Evolutionary conservation across 2,113 vertebrate genomes (phyloP).

Genomic region (Cariama cristata): DNA sequence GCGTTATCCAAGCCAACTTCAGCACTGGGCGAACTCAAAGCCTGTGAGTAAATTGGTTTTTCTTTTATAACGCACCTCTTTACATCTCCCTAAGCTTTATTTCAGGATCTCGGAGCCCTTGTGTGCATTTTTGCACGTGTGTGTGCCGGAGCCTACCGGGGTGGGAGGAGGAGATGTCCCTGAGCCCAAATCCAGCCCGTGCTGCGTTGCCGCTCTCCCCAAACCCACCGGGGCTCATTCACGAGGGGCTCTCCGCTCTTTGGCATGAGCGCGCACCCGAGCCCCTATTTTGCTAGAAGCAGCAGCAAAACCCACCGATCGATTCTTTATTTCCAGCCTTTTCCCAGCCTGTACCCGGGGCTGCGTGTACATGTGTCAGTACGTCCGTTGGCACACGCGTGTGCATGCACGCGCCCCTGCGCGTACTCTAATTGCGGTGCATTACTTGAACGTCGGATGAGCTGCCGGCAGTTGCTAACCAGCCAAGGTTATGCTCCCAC

Average conservation of each 20-base stretch:
- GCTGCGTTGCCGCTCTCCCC: neutral
- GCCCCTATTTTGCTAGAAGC: neutral
- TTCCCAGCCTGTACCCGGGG: neutral
- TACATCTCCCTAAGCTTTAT: neutral
- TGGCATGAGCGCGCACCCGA: fast-evolving
- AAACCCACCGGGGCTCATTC: neutral
- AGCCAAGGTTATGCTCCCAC: slow-evolving; percentile 12
- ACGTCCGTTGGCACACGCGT: fast-evolving
- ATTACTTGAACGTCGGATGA: fast-evolving
- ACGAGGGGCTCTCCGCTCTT: neutral
- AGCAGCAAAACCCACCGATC: fast-evolving
- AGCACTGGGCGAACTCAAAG: neutral
- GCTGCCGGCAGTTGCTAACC: neutral
- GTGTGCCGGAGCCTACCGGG: neutral
- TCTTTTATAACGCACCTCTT: neutral
- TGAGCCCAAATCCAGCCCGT: neutral
- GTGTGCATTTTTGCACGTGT: fast-evolving
- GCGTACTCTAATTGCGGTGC: neutral
- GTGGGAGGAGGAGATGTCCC: neutral
- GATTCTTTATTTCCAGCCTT: neutral
- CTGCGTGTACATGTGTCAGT: fast-evolving
- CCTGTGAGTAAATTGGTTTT: neutral
- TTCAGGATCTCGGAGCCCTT: neutral
- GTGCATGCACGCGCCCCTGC: fast-evolving
- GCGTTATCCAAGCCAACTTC: neutral